Evolutionary conservation across 2,113 vertebrate species (phyloP), one percentile per base, ranked within the genome.

Genomic region (Brienomyrus brachyistius): DNA sequence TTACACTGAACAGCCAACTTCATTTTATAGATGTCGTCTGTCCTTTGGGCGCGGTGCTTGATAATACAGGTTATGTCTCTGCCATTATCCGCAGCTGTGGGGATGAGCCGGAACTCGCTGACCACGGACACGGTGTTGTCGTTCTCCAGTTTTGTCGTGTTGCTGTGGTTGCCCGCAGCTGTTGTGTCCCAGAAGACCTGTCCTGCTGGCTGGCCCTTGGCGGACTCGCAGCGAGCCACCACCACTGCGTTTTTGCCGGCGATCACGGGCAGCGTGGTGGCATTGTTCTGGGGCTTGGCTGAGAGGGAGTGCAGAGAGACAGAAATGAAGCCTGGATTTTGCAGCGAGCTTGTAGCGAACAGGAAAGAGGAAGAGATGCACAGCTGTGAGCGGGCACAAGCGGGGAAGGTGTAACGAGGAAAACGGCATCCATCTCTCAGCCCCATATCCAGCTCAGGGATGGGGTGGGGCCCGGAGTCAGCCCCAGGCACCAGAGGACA

Each of bases 151-250:
- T 40, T 93, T 40, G 94, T 92, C 80, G 5, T 94, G 88, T 91
- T 92, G 1, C 94, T 94, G 87, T 88, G 56, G 56, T 92, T 94
- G 0, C 96, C 96, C 0, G 86, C 92, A 2, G 94, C 84, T 0
- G 89, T 5, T 0, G 95, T 92, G 70, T 93, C 31, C 97, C 97
- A 98, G 86, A 94, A 94, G 94, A 98, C 95, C 0, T 90, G 91
- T 1, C 97, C 96, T 0, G 96, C 94, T 0, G 97, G 97, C 74
- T 97, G 97, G 21, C 95, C 97, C 0, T 95, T 94, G 0, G 90
- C 90, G 0, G 97, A 96, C 86, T 95, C 94, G 1, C 97, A 98
- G 62, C 90, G 92, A 2, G 97, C 97, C 70, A 97, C 97, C 0
- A 96, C 94, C 45, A 94, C 90, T 0, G 95, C 93, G 0, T 92